Evolutionary conservation across 2,888 invertebrate genomes (phyloP).

Genomic region (Drosophila buzzatii): DNA sequence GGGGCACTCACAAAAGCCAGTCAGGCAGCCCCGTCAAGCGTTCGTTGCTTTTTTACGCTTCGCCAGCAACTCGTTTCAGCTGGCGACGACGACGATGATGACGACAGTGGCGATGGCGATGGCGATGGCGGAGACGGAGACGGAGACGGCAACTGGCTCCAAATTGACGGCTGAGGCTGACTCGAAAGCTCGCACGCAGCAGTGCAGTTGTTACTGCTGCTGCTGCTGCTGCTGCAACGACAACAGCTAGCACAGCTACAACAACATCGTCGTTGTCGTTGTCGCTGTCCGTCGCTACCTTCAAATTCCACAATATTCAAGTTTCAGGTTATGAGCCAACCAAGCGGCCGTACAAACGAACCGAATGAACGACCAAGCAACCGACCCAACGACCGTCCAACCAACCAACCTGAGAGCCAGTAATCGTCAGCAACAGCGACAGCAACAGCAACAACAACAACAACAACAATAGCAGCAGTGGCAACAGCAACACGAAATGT

Average conservation of each 20-base stretch:
- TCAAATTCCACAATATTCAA: slow-evolving; percentile 81
- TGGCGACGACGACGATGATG: slow-evolving; percentile 37
- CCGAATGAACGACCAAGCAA: slow-evolving; percentile 45
- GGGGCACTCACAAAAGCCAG: slow-evolving; percentile 55
- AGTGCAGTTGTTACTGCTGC: slow-evolving; percentile 56
- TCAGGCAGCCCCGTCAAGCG: slow-evolving; percentile 53
- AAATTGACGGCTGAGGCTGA: slow-evolving; percentile 70
- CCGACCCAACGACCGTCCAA: slow-evolving; percentile 29
- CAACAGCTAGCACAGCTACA: slow-evolving; percentile 21
- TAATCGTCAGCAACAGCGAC: slow-evolving; percentile 68
- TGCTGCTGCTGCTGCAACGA: slow-evolving; percentile 21
- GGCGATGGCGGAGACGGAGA: background rate
- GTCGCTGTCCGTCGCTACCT: slow-evolving; percentile 67
- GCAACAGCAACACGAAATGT: slow-evolving; percentile 58
- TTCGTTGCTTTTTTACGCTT: slow-evolving; percentile 67
- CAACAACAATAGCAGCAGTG: slow-evolving; percentile 25
- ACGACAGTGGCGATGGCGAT: slow-evolving; percentile 10
- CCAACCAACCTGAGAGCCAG: slow-evolving; percentile 69
- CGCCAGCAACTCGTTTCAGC: slow-evolving; percentile 79
- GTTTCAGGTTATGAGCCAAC: slow-evolving; percentile 81
- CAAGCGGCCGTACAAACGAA: slow-evolving; percentile 52
- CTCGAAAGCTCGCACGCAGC: slow-evolving; percentile 81
- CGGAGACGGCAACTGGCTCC: slow-evolving; percentile 64
- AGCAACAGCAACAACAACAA: slow-evolving; percentile 29
- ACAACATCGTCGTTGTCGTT: slow-evolving; percentile 33